These are phyloP conservation scores for Acanthosepion esculentum DNA, from an alignment of 2,888 invertebrate species.

Conservation along the genomic window DNA sequence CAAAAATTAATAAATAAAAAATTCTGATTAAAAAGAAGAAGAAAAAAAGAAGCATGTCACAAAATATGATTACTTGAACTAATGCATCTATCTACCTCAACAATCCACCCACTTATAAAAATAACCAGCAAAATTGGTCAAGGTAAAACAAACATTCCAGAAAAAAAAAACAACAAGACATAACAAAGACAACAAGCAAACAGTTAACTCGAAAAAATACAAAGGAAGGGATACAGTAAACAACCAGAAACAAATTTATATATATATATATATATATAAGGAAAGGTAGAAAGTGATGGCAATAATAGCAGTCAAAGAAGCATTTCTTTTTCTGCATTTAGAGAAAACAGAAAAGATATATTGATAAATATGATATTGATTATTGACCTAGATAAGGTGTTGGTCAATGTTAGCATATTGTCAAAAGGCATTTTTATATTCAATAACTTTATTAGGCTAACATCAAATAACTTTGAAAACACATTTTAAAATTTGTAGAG, in stretches of 20 bases:
- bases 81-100: constrained; percentile 3
- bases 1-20: not conserved
- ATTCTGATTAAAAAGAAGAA: not conserved
- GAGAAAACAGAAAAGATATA: not conserved
- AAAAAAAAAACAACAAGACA: constrained; percentile 38
- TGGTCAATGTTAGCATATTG: not conserved
- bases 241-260: not conserved
- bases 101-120: constrained; percentile 17
- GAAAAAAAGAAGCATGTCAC: not conserved
- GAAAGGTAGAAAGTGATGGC: constrained; percentile 18
- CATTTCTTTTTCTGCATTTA: not conserved
- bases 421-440: not conserved
- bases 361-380: not conserved
- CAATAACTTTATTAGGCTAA: not conserved
- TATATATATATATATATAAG: constrained; percentile 40
- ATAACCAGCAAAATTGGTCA: not conserved
- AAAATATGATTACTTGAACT: not conserved
- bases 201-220: not conserved
- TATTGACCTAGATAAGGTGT: not conserved
- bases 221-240: constrained; percentile 38
- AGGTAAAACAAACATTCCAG: constrained; percentile 25
- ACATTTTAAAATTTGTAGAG: not conserved
- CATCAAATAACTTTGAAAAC: not conserved
- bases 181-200: constrained; percentile 34
- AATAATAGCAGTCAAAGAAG: not conserved